A percentile compares a stretch with the other conserved stretches of the same genome.
These are phyloP conservation scores for Trisateles emortualis DNA, from an alignment of 2,888 invertebrate species.

Conservation along the genomic window DNA sequence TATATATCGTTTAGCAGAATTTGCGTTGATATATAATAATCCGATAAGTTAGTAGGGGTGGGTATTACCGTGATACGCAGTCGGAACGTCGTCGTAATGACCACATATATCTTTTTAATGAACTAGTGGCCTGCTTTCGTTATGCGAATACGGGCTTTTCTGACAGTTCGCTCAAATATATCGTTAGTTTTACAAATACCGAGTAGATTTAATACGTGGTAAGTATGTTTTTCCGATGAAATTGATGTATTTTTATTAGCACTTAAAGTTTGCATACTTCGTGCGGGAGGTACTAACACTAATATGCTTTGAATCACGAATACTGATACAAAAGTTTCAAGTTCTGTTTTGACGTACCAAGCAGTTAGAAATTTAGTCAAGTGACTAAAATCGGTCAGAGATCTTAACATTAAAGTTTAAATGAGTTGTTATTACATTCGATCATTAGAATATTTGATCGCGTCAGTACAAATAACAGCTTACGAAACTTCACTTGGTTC, in stretches of 20 bases:
- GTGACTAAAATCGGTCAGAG: no score
- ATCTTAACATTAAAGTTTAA: no score
- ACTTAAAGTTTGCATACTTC: constrained; percentile 34
- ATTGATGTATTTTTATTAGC: constrained; percentile 41
- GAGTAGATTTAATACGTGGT: constrained; percentile 57
- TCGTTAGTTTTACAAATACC: constrained; percentile 66
- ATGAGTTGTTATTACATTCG: constrained; percentile 22
- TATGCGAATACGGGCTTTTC: constrained; percentile 68
- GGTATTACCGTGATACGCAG: constrained; percentile 67
- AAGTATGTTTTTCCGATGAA: constrained; percentile 70
- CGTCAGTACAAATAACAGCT: constrained; percentile 40
- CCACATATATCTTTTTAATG: constrained; percentile 83
- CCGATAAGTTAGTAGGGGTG: constrained; percentile 52
- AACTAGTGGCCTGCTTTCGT: constrained; percentile 73
- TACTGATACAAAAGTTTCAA: no score
- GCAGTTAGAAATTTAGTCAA: no score
- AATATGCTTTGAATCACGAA: no score
- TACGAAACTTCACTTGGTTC: constrained; percentile 46
- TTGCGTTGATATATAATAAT: constrained; percentile 30
- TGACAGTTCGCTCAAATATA: constrained; percentile 67
- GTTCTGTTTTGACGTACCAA: no score
- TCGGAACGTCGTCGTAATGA: constrained; percentile 75
- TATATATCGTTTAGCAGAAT: constrained; percentile 31
- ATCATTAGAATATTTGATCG: constrained; percentile 38
- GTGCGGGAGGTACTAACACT: no score